Conservation (phyloP, 1,140 invertebrate species). For the Lethrus apterus region DNA sequence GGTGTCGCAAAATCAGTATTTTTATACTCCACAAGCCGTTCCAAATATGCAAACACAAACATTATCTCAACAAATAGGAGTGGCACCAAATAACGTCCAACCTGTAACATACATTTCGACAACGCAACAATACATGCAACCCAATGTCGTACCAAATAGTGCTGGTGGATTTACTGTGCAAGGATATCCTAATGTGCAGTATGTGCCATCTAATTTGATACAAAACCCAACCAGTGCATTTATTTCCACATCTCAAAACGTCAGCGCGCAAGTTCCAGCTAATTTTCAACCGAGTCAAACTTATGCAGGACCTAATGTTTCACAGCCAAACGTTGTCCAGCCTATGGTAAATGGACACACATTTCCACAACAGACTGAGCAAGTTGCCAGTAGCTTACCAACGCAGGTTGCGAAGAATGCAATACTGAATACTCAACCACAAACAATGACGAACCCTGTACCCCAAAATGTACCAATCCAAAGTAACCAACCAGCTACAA, state of each 20-base stretch:
- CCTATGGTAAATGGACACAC: conserved; percentile 37
- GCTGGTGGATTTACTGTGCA: conserved; percentile 29
- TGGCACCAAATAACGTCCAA: conserved; percentile 26
- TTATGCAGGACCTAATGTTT: conserved; percentile 29
- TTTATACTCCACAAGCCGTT: conserved; percentile 29
- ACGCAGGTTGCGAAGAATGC: conserved; percentile 36
- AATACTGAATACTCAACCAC: conserved; percentile 28
- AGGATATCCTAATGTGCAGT: conserved; percentile 36
- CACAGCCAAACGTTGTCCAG: conserved; percentile 25
- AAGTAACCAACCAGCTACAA: conserved; percentile 6
- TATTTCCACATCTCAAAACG: conserved; percentile 34
- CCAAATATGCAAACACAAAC: conserved; percentile 29
- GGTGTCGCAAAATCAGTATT: conserved; percentile 36
- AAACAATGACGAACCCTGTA: conserved; percentile 13
- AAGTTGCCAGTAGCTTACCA: conserved; percentile 25
- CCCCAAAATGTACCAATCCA: conserved; percentile 1
- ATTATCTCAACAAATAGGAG: conserved; percentile 25
- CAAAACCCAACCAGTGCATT: conserved; percentile 37
- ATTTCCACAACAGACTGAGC: conserved; percentile 26
- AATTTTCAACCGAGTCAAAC: conserved; percentile 39
- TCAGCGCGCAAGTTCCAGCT: conserved; percentile 27
- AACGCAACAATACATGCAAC: conserved; percentile 33
- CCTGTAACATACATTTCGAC: conserved; percentile 33
- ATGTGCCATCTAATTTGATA: conserved; percentile 30
- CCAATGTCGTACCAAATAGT: conserved; percentile 29